Conservation (phyloP, 1,140 invertebrate species). For the Notospermus geniculatus region DNA sequence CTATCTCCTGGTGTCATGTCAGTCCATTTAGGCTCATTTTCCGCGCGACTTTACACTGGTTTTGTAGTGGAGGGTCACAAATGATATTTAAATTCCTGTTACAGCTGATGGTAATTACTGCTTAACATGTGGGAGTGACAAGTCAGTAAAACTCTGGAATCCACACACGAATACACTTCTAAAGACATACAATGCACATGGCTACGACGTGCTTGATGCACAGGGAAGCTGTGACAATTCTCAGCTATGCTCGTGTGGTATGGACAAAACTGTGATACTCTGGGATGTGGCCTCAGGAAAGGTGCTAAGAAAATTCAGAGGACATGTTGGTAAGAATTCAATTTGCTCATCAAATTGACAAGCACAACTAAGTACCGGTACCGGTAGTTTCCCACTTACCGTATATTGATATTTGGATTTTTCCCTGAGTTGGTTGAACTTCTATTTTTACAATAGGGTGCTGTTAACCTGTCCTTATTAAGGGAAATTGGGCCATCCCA, state of each 20-base stretch:
- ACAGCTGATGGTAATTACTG: slow-evolving; percentile 91
- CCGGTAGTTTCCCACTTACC: too few species aligned
- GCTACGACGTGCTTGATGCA: slow-evolving; percentile 91
- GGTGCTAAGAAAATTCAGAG: slow-evolving; percentile 75
- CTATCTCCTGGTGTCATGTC: too few species aligned
- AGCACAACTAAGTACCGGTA: too few species aligned
- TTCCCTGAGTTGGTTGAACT: too few species aligned
- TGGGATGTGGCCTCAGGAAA: slow-evolving; percentile 88
- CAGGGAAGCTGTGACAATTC: slow-evolving; percentile 86
- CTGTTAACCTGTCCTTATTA: too few species aligned
- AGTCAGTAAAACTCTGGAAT: slow-evolving; percentile 96
- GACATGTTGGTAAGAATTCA: slow-evolving; percentile 69
- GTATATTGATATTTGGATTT: too few species aligned
- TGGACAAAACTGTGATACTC: slow-evolving; percentile 83
- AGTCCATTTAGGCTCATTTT: too few species aligned
- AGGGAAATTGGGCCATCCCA: too few species aligned
- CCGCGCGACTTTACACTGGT: too few species aligned
- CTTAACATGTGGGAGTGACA: slow-evolving; percentile 90
- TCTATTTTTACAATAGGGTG: too few species aligned
- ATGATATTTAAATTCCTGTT: slow-evolving; percentile 26
- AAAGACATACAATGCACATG: slow-evolving; percentile 93
- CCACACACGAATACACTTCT: slow-evolving; percentile 73
- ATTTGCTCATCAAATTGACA: too few species aligned
- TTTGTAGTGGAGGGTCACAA: too few species aligned
- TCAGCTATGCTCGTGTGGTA: slow-evolving; percentile 81